These are phyloP conservation scores for Timema cristinae DNA, from an alignment of 2,888 invertebrate species.

Conservation along the genomic window DNA sequence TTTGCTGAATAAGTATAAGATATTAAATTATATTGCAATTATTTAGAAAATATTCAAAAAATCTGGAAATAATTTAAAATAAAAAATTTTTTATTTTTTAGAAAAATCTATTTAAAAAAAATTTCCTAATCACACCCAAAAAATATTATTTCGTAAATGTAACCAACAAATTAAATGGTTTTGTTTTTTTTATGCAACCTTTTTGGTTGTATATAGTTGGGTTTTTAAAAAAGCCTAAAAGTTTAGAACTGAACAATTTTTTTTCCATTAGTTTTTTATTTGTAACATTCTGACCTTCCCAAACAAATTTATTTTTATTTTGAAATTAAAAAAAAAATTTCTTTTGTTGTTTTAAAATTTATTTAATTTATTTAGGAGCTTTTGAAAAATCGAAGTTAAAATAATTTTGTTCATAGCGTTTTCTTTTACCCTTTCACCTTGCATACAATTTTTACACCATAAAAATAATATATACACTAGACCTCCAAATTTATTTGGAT, in stretches of 20 bases:
- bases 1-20: constrained; percentile 15
- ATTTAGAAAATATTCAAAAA: constrained; percentile 22
- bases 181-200: constrained; percentile 23
- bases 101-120: constrained; percentile 21
- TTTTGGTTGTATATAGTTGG: constrained; percentile 19
- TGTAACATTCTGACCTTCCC: constrained; percentile 1
- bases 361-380: no score
- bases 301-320: constrained; percentile 19
- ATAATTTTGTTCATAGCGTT: no score
- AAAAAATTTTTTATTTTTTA: constrained; percentile 24
- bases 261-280: constrained; percentile 4
- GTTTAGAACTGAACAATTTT: constrained; percentile 18
- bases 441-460: no score
- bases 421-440: no score
- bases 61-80: constrained; percentile 16
- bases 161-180: constrained; percentile 24
- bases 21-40: constrained; percentile 22
- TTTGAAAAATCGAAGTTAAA: no score
- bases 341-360: constrained; percentile 6
- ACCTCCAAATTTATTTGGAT: neutral
- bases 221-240: constrained; percentile 19
- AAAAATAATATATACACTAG: no score
- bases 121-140: constrained; percentile 31
- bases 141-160: constrained; percentile 17
- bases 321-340: constrained; percentile 14